A percentile compares a stretch with the other conserved stretches of the same genome.
Conservation (phyloP, 2,888 invertebrate genomes). For the Scotopteryx bipunctaria region DNA sequence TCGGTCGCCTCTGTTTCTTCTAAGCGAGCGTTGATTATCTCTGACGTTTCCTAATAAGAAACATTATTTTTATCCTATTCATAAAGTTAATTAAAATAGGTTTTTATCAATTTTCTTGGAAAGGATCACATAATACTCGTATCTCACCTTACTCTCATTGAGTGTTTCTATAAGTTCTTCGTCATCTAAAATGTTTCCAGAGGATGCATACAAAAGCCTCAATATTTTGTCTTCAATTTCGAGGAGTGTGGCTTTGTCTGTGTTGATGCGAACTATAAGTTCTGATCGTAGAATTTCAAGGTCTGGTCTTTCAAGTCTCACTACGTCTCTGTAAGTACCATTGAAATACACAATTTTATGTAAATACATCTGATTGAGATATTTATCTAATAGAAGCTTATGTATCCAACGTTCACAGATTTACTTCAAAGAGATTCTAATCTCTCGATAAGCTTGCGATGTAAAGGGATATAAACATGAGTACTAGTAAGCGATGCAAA, state of each 20-base stretch:
- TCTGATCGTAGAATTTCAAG: conserved; percentile 92
- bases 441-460: too few species aligned
- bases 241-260: conserved; percentile 92
- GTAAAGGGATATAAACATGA: too few species aligned
- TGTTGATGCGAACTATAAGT: conserved; percentile 92
- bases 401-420: too few species aligned
- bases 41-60: conserved; percentile 90
- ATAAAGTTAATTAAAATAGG: too few species aligned
- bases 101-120: too few species aligned
- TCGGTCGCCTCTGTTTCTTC: conserved; percentile 94
- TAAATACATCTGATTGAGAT: too few species aligned
- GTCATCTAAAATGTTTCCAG: conserved; percentile 96
- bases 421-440: too few species aligned
- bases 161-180: conserved; percentile 96
- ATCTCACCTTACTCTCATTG: conserved; percentile 90
- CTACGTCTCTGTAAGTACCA: conserved; percentile 93
- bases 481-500: too few species aligned
- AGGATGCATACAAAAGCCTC: conserved; percentile 89
- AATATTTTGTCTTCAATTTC: conserved; percentile 96
- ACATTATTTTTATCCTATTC: too few species aligned
- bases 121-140: neutral
- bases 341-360: too few species aligned
- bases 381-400: too few species aligned
- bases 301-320: conserved; percentile 95
- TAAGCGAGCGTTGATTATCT: conserved; percentile 94